These are phyloP conservation scores for Alsophila aescularia DNA, from an alignment of 2,888 invertebrate genomes.

Conservation along the genomic window DNA sequence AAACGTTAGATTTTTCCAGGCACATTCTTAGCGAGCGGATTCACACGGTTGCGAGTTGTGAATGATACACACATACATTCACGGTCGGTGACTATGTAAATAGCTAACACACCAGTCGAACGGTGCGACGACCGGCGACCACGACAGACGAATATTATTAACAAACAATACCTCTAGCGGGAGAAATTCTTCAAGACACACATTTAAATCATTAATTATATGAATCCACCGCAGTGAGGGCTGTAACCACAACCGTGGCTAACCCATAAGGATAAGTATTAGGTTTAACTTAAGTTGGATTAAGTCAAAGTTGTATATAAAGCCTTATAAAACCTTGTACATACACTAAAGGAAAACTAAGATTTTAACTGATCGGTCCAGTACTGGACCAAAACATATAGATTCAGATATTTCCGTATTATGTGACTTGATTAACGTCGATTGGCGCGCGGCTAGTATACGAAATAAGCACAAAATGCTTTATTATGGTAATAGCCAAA, in stretches of 20 bases:
- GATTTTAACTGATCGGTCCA: neutral
- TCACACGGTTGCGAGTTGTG: slow-evolving; percentile 70
- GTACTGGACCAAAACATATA: slow-evolving; percentile 20
- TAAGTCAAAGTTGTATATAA: slow-evolving; percentile 10
- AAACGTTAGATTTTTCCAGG: slow-evolving; percentile 67
- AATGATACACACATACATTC: slow-evolving; percentile 68
- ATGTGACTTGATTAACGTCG: slow-evolving; percentile 4
- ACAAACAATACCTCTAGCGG: slow-evolving; percentile 45
- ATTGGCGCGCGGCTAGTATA: slow-evolving; percentile 6
- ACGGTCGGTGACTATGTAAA: slow-evolving; percentile 81
- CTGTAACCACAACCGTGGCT: slow-evolving; percentile 11
- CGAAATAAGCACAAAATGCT: neutral
- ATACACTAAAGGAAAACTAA: slow-evolving; percentile 10
- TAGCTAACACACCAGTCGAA: slow-evolving; percentile 57
- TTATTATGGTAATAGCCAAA: neutral
- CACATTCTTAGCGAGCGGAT: slow-evolving; percentile 71
- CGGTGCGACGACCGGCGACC: slow-evolving; percentile 48
- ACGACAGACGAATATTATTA: slow-evolving; percentile 53
- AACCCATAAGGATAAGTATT: slow-evolving; percentile 30
- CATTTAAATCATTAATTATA: slow-evolving; percentile 37
- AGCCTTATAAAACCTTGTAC: neutral
- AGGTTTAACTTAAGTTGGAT: slow-evolving; percentile 25
- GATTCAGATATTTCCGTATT: slow-evolving; percentile 11
- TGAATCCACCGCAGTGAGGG: slow-evolving; percentile 17
- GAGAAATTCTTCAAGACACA: slow-evolving; percentile 41